Base-by-base conservation (phyloP, 1,140 invertebrate species). In the Sycophaga agraensis region DNA sequence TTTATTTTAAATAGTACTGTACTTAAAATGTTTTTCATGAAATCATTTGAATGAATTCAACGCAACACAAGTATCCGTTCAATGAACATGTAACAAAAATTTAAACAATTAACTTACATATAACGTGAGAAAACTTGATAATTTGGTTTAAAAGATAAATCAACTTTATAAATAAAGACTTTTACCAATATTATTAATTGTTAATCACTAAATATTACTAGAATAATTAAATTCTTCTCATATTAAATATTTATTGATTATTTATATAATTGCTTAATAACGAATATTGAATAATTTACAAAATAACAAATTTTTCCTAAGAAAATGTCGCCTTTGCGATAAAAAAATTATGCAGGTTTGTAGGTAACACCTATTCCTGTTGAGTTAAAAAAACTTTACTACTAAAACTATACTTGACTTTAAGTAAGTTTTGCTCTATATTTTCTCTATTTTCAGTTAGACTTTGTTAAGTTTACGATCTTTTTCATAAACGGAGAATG, bases 221-320 rank as follows among this genome's bases (percentile, higher is more conserved):
- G 12, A 34, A n/a, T 35, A 45, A 43, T 35, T 28, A 2, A 42
- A 56, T 19, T 28, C n/a, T 42, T 19, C n/a, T 43, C 16, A 17
- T 14, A 19, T 43, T 31, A 45, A 34, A 56, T 56, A 21, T 28
- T 34, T 34, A 22, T 46, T 34, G 19, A 6, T 42, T 54, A 34
- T 45, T 22, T 22, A 17, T 19, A 8, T 45, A 11, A 57, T n/a
- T 48, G 1, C 12, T 35, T 48, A 48, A 17, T 46, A 46, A 56
- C 11, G 22, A 46, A 46, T 22, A 56, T 46, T 22, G 37, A 34
- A 39, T 48, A 46, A 46, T 46, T 57, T 48, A 57, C 39, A 39
- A 1, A 34, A 34, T 48, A 54, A 61, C 50, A 46, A 61, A 60
- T 28, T 54, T 43, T 26, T 35, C 16, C 43, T 61, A 61, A 55